Percentiles rank a stretch among this genome's conserved stretches.
These are phyloP conservation scores for Polymixis lichenea DNA, from an alignment of 2,888 invertebrate species.

Conservation along the genomic window DNA sequence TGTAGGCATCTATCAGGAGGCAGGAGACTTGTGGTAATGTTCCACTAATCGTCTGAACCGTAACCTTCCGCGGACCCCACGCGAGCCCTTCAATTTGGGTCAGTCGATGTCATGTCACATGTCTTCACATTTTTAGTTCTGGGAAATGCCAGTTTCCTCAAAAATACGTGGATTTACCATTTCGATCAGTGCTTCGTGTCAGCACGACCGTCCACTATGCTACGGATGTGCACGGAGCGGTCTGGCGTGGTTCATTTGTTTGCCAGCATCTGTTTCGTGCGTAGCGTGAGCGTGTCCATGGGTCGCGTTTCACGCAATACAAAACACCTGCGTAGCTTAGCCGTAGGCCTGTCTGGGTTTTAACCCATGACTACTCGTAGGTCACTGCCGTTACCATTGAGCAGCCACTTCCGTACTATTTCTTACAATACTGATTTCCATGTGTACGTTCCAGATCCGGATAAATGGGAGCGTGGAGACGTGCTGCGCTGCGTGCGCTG, in stretches of 20 bases:
- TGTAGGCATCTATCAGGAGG: not conserved
- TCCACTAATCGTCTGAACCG: not conserved
- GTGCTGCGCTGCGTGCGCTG: slow-evolving; percentile 89
- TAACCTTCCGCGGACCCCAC: not conserved
- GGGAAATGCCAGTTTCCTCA: not conserved
- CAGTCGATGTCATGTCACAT: not conserved
- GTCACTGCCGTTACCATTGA: not conserved
- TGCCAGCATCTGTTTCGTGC: not conserved
- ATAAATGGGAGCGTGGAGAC: slow-evolving; percentile 87
- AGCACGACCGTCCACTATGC: not conserved
- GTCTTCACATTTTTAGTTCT: not conserved
- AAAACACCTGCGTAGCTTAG: not conserved
- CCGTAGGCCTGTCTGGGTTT: not conserved
- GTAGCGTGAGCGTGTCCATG: not conserved
- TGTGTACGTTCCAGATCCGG: slow-evolving; percentile 82
- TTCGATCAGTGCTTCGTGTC: not conserved
- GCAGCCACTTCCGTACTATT: not conserved
- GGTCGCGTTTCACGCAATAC: not conserved
- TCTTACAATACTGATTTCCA: not conserved
- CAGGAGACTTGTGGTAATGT: not conserved
- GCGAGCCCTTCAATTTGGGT: not conserved
- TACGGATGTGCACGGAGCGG: not conserved
- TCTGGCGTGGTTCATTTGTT: not conserved
- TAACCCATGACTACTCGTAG: not conserved
- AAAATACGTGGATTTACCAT: not conserved